Evolutionary conservation across 30 jellyfish, hydroid and myxozoan species (phyloP), one percentile per base, ranked within the genome.

Genomic region (Morbakka virulenta): DNA sequence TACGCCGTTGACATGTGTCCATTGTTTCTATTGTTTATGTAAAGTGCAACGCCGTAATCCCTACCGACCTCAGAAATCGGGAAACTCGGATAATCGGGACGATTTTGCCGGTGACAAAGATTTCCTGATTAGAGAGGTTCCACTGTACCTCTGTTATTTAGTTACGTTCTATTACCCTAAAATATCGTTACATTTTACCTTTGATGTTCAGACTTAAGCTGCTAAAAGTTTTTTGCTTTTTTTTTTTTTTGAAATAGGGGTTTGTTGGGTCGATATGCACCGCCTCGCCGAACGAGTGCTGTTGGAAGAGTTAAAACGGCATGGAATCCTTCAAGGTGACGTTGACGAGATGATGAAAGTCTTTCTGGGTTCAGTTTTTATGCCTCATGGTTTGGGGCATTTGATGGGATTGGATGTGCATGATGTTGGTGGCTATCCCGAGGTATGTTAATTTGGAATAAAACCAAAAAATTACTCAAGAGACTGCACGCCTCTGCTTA

Each of bases 301-400:
- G 0, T 77, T 89, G 25, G 97, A 89, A 61, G 97, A 82, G 33
- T 69, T 89, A 57, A 89, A 89, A 62, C 67, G 84, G 64, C 87
- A 75, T 61, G 97, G 97, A 28, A 33, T 89, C 14, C 32, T 89
- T 71, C 86, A 83, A 73, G 97, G 97, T 0, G 97, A 89, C 30
- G 75, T 89, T 1, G 97, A 89, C 24, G 86, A 83, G 23, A 89
- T 89, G 97, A 89, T 89, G 97, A 83, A 76, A 27, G 97, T 83
- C 20, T 41, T 84, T 64, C 71, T 89, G 2, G 95, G 97, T 11
- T 93, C 97, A 36, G 31, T 82, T 0, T 89, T 89, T 74, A 82
- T 89, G 95, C 97, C 97, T 20, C 97, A 89, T 51, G 97, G 97
- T 17, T 65, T 89, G 75, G 97, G 97, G 21, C 97, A 89, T 52